These are phyloP conservation scores for Elephantulus edwardii DNA, from an alignment of 2,113 vertebrate genomes.

Conservation along the genomic window DNA sequence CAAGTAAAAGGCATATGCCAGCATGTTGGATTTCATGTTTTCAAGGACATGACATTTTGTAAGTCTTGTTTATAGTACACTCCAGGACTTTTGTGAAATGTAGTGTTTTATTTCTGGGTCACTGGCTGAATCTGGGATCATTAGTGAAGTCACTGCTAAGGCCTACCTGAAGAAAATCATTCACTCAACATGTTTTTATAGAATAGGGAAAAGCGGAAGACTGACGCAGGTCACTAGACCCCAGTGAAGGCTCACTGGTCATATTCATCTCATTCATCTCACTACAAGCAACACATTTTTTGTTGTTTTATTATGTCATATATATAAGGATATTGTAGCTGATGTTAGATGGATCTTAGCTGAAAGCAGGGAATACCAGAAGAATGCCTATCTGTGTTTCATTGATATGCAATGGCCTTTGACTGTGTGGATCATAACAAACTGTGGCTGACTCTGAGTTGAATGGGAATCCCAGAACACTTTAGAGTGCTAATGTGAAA, in stretches of 20 bases:
- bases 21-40: not conserved
- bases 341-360: too few relatives aligned
- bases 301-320: not conserved
- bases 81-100: constrained; percentile 5
- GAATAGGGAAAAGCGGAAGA: not conserved
- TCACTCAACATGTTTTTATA: not conserved
- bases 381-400: too few relatives aligned
- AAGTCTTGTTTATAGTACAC: constrained; percentile 19
- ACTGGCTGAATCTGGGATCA: constrained; percentile 27
- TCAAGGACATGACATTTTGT: constrained; percentile 37
- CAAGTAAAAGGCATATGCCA: constrained; percentile 4
- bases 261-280: rapidly evolving
- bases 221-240: not conserved
- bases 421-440: too few relatives aligned
- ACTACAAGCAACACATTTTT: not conserved
- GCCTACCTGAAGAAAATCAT: not conserved
- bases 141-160: constrained; percentile 21
- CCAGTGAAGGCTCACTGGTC: not conserved
- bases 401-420: too few relatives aligned
- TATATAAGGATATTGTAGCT: too few relatives aligned
- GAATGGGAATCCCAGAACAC: too few relatives aligned
- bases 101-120: constrained; percentile 51
- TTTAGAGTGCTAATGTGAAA: too few relatives aligned
- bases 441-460: too few relatives aligned
- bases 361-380: too few relatives aligned